Percentiles rank a stretch among this genome's conserved stretches.
Evolutionary conservation across 2,888 invertebrate genomes (phyloP).

Genomic region (Macrophya alboannulata): DNA sequence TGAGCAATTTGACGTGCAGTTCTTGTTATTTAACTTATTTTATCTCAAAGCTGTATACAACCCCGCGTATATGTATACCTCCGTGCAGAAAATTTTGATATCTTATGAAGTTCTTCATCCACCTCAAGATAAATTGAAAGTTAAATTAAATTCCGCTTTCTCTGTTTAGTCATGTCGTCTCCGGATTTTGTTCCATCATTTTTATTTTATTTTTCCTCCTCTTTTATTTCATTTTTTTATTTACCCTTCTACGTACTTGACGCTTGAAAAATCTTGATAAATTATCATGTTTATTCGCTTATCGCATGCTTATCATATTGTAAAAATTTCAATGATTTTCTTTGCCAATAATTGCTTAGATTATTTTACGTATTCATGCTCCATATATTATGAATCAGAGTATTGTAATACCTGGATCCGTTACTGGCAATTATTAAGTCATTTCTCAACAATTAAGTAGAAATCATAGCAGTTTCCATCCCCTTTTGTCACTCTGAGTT

Average conservation of each 20-base stretch:
- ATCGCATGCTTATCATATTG: no score
- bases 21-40: background rate
- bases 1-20: conserved; percentile 1
- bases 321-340: background rate
- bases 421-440: background rate
- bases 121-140: conserved; percentile 40
- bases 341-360: background rate
- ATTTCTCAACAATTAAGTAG: background rate
- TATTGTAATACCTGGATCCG: background rate
- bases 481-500: background rate
- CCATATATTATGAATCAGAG: background rate
- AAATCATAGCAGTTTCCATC: background rate
- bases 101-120: conserved; percentile 13
- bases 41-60: background rate
- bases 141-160: conserved; percentile 32
- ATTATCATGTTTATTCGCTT: background rate
- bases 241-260: background rate
- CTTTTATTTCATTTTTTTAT: background rate
- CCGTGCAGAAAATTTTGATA: conserved; percentile 6
- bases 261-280: conserved; percentile 2
- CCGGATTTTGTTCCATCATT: background rate
- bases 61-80: background rate
- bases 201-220: background rate
- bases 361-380: background rate
- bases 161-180: background rate